These are phyloP conservation scores for Clunio marinus DNA, from an alignment of 2,888 invertebrate species.

Conservation along the genomic window DNA sequence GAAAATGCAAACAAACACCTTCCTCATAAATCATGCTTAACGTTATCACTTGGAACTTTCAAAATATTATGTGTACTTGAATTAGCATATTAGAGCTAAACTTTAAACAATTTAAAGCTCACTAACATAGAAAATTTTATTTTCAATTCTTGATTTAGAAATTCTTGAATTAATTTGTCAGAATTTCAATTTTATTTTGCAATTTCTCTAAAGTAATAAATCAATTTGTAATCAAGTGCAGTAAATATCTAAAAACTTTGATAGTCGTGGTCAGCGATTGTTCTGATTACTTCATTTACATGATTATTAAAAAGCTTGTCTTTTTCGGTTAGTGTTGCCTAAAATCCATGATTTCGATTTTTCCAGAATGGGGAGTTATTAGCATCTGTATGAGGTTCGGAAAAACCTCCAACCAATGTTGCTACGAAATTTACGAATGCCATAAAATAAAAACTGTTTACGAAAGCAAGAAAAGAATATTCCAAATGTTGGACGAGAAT, in stretches of 20 bases:
- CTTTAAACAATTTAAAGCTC: too few relatives aligned
- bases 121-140: too few relatives aligned
- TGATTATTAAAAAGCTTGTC: not conserved
- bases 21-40: not conserved
- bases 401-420: not conserved
- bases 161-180: too few relatives aligned
- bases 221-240: too few relatives aligned
- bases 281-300: not conserved
- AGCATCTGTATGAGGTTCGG: not conserved
- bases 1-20: not conserved
- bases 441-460: conserved; percentile 10
- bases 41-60: conserved; percentile 8
- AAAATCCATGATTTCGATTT: not conserved
- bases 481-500: not conserved
- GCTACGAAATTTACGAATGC: not conserved
- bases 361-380: not conserved
- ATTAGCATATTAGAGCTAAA: too few relatives aligned
- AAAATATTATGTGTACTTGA: not conserved
- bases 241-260: not conserved
- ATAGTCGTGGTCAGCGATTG: not conserved
- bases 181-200: too few relatives aligned
- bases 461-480: not conserved
- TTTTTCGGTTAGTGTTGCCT: not conserved
- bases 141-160: too few relatives aligned
- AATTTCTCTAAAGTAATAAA: too few relatives aligned